These are phyloP conservation scores for Aeoliscus strigatus DNA, from an alignment of 2,797 vertebrate species.

Conservation along the genomic window DNA sequence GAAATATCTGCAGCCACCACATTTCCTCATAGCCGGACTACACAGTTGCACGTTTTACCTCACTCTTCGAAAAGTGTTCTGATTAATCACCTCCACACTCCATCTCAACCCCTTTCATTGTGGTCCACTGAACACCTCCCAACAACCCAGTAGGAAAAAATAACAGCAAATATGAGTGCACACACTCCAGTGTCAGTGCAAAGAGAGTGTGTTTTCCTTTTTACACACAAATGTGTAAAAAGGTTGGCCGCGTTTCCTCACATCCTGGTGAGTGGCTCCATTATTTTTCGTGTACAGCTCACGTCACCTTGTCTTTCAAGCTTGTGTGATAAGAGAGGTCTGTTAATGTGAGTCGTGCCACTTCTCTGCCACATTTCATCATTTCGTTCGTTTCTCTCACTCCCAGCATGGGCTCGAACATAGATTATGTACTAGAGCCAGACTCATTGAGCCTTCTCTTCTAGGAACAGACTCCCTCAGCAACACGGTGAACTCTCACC, in stretches of 20 bases:
- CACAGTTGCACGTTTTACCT: too few species aligned
- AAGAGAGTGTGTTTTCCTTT: slow-evolving; percentile 1
- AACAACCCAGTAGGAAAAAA: too few species aligned
- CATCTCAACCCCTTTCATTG: too few species aligned
- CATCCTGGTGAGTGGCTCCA: slow-evolving; percentile 8
- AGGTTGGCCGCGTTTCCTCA: slow-evolving; percentile 1
- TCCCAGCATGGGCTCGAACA: slow-evolving; percentile 43
- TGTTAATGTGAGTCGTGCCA: slow-evolving; percentile 14
- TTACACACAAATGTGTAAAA: slow-evolving; percentile 1
- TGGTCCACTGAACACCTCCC: too few species aligned
- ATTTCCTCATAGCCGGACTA: background rate
- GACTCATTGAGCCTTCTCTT: slow-evolving; percentile 32
- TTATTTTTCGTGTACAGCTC: slow-evolving; percentile 13
- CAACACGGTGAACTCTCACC: slow-evolving; percentile 14
- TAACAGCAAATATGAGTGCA: background rate
- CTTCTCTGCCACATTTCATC: slow-evolving; percentile 5
- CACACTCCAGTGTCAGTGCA: background rate
- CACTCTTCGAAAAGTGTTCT: too few species aligned
- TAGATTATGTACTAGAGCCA: slow-evolving; percentile 29
- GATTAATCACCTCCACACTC: too few species aligned
- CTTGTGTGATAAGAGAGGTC: slow-evolving; percentile 8
- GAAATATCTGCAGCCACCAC: background rate
- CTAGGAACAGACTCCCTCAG: slow-evolving; percentile 23
- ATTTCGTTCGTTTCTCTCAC: slow-evolving; percentile 25
- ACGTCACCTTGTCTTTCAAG: slow-evolving; percentile 8